Evolutionary conservation across 2,888 invertebrate genomes (phyloP).

Genomic region (Parnassius smintheus): DNA sequence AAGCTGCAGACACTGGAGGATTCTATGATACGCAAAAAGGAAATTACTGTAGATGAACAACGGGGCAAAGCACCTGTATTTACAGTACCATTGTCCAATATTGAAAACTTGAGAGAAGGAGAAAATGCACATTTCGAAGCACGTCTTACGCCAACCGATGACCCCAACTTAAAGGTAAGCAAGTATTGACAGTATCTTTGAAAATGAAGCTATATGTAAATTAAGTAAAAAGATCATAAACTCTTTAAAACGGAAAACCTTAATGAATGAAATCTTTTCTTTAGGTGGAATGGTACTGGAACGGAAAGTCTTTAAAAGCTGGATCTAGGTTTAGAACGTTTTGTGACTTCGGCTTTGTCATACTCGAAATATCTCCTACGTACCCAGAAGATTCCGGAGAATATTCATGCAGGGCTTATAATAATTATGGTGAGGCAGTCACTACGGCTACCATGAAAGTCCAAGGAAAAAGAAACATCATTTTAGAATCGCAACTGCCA

Average conservation of each 20-base stretch:
- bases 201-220: too few species aligned
- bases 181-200: constrained; percentile 27
- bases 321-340: constrained; percentile 97
- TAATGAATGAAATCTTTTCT: background rate
- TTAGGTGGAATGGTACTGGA: constrained; percentile 96
- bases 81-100: constrained; percentile 92
- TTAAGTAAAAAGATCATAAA: too few species aligned
- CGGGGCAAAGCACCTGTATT: constrained; percentile 94
- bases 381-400: constrained; percentile 98
- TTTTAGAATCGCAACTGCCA: constrained; percentile 94
- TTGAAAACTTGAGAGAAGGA: constrained; percentile 93
- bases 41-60: constrained; percentile 87
- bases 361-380: constrained; percentile 97
- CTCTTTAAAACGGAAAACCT: too few species aligned
- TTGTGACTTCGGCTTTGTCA: constrained; percentile 98
- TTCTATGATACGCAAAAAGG: constrained; percentile 88
- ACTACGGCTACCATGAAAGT: constrained; percentile 94
- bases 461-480: constrained; percentile 94
- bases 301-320: constrained; percentile 92
- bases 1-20: constrained; percentile 96
- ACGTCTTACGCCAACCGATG: constrained; percentile 92
- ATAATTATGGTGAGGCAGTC: constrained; percentile 95
- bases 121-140: constrained; percentile 96
- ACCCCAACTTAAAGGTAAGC: constrained; percentile 91
- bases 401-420: constrained; percentile 92